phyloP scores from a whole-genome alignment of 2,113 vertebrate species.

The Bungarus multicinctus region DNA sequence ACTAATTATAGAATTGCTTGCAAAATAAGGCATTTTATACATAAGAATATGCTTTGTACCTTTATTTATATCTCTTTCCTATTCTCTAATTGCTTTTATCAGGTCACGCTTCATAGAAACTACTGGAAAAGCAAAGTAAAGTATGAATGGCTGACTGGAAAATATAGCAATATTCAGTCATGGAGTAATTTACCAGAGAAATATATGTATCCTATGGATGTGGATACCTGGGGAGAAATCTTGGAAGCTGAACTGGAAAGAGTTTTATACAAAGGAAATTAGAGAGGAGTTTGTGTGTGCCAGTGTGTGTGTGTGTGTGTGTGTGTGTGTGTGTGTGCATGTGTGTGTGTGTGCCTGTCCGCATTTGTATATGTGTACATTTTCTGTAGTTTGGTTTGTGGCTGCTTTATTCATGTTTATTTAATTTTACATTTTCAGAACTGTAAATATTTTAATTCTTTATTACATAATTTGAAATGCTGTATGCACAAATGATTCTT shows the following conservation, averaged over 20 bases:
- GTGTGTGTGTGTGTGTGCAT: background rate
- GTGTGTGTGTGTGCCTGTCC: background rate
- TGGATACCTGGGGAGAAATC: slow-evolving; percentile 88
- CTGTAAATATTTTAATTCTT: slow-evolving; percentile 29
- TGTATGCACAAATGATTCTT: slow-evolving; percentile 33
- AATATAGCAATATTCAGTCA: slow-evolving; percentile 80
- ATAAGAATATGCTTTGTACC: background rate
- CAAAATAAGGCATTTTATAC: background rate
- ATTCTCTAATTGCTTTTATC: slow-evolving; percentile 20
- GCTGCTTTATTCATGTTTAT: slow-evolving; percentile 2
- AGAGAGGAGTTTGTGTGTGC: background rate
- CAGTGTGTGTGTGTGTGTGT: background rate
- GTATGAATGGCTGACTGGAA: slow-evolving; percentile 81
- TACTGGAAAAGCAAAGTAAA: slow-evolving; percentile 84
- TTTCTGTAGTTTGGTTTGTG: slow-evolving; percentile 9
- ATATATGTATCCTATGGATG: slow-evolving; percentile 81
- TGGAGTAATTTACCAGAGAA: slow-evolving; percentile 70
- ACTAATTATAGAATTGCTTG: background rate
- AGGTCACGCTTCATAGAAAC: slow-evolving; percentile 82
- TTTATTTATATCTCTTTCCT: background rate
- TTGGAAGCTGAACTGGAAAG: slow-evolving; percentile 85
- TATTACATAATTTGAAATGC: slow-evolving; percentile 28
- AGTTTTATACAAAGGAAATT: slow-evolving; percentile 31
- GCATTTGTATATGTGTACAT: background rate
- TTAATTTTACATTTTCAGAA: slow-evolving; percentile 55